Evolutionary conservation across 1,140 invertebrate species (phyloP).

Genomic region (Riptortus pedestris): DNA sequence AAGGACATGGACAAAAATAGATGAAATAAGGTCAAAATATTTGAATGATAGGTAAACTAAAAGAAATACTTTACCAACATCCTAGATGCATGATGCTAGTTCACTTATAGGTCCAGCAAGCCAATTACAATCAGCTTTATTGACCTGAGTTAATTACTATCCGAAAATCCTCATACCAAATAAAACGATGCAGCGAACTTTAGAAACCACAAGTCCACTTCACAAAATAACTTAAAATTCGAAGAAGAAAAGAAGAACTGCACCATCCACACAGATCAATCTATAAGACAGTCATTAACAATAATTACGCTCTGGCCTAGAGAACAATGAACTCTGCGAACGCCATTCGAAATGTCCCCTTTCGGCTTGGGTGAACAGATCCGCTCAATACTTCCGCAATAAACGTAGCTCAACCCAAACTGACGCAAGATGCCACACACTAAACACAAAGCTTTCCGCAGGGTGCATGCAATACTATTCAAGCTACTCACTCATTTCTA

Average conservation of each 20-base stretch:
- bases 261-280: background rate
- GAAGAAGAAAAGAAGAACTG: background rate
- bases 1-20: constrained; percentile 9
- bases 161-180: constrained; percentile 21
- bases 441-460: constrained; percentile 1
- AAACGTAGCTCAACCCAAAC: background rate
- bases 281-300: constrained; percentile 22
- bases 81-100: background rate
- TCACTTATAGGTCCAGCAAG: constrained; percentile 10
- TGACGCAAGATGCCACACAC: background rate
- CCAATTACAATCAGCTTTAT: constrained; percentile 32
- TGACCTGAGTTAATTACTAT: constrained; percentile 33
- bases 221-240: background rate
- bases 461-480: constrained; percentile 27
- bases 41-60: background rate
- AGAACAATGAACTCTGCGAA: constrained; percentile 38
- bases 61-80: background rate
- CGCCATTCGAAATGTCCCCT: constrained; percentile 37
- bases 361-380: constrained; percentile 36
- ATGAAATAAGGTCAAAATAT: constrained; percentile 17
- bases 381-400: constrained; percentile 34
- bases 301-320: constrained; percentile 32
- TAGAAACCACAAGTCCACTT: background rate
- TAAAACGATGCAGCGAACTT: background rate
- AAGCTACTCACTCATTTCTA: constrained; percentile 32